phyloP scores from a whole-genome alignment of 2,113 vertebrate genomes.

The Corythornis vintsioides region DNA sequence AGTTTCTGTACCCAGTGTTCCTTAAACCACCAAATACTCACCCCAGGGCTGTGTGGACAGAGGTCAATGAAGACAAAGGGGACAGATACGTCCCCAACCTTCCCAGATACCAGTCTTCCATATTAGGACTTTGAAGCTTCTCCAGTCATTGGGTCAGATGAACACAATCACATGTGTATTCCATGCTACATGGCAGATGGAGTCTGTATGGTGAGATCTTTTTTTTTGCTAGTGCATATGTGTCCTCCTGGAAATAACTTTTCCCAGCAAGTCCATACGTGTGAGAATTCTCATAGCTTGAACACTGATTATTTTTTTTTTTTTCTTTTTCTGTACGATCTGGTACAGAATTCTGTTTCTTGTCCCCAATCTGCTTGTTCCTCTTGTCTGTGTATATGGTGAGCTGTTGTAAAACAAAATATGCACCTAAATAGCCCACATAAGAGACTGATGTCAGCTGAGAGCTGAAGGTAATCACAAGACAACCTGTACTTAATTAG shows the following conservation, averaged over 20 bases:
- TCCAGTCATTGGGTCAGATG: background rate
- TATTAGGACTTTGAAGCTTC: background rate
- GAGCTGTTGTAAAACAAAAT: background rate
- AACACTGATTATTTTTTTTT: background rate
- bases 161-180: accelerated
- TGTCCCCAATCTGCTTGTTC: background rate
- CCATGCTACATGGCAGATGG: background rate
- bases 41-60: background rate
- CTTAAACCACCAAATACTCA: background rate
- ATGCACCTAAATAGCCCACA: background rate
- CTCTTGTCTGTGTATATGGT: background rate
- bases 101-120: background rate
- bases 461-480: background rate
- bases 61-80: background rate
- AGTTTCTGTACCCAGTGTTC: background rate
- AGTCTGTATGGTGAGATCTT: background rate
- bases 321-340: too few species aligned
- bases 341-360: background rate
- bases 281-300: background rate
- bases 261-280: background rate
- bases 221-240: background rate
- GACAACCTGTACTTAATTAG: background rate
- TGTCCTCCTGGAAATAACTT: background rate
- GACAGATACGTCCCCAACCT: background rate
- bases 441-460: background rate